Evolutionary conservation across 1,140 invertebrate genomes (phyloP).

Genomic region (Euwallacea fornicatus): DNA sequence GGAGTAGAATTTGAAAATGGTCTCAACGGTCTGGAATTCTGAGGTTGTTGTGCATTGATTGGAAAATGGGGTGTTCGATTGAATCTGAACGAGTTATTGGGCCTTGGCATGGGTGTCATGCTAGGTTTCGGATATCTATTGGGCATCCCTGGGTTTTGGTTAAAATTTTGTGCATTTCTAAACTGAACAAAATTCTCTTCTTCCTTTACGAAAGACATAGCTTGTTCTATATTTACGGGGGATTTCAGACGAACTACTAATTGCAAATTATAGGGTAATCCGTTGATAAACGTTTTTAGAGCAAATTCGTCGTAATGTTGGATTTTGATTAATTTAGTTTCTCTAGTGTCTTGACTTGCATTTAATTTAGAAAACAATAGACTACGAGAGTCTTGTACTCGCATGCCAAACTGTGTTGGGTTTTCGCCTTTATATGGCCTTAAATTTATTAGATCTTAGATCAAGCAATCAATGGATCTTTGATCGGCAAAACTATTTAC

Average conservation of each 20-base stretch:
- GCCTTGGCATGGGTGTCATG: too few species aligned
- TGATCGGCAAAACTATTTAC: slow-evolving; percentile 39
- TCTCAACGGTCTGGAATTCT: too few species aligned
- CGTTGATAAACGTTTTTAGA: slow-evolving; percentile 33
- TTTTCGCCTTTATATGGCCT: slow-evolving; percentile 37
- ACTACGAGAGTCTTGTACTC: slow-evolving; percentile 38
- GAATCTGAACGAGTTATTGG: too few species aligned
- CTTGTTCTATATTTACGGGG: slow-evolving; percentile 28
- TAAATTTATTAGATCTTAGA: slow-evolving; percentile 39
- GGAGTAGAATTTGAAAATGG: too few species aligned
- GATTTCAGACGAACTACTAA: slow-evolving; percentile 28
- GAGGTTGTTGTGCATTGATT: too few species aligned
- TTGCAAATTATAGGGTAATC: slow-evolving; percentile 30
- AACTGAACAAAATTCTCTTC: slow-evolving; percentile 38
- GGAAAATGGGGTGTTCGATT: too few species aligned
- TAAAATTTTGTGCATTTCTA: slow-evolving; percentile 13
- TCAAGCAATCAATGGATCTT: slow-evolving; percentile 39
- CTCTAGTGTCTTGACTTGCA: not conserved
- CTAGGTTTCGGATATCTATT: not conserved
- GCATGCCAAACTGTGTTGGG: slow-evolving; percentile 35
- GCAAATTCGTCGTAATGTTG: slow-evolving; percentile 30
- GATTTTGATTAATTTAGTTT: slow-evolving; percentile 22
- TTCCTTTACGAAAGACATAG: slow-evolving; percentile 24
- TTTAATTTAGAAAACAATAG: slow-evolving; percentile 40
- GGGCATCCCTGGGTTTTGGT: not conserved